Evolutionary conservation across 2,888 invertebrate species (phyloP).

Genomic region (Kuschelorhynchus macadamiae): DNA sequence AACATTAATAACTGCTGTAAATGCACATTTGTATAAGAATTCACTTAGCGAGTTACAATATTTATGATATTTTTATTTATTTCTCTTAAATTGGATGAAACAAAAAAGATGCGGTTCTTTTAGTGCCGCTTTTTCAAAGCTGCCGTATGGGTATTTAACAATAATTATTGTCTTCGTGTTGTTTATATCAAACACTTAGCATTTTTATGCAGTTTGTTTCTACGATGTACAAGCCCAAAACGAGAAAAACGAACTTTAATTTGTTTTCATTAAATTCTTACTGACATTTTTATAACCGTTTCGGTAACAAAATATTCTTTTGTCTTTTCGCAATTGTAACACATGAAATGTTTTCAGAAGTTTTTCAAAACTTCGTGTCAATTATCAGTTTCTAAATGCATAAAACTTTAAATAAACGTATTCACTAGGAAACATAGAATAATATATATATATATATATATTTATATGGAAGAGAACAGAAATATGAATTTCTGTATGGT

Average conservation of each 20-base stretch:
- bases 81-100: constrained; percentile 24
- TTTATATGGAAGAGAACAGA: no score
- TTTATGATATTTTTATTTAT: constrained; percentile 40
- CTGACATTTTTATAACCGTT: neutral
- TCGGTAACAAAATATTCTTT: no score
- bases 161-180: constrained; percentile 15
- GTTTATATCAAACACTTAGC: neutral
- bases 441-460: no score
- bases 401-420: no score
- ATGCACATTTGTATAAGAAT: constrained; percentile 32
- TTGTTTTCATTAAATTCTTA: neutral
- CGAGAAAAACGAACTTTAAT: neutral
- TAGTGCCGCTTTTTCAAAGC: constrained; percentile 2
- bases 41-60: constrained; percentile 29
- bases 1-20: constrained; percentile 30
- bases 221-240: no score
- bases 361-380: no score
- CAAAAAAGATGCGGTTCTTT: constrained; percentile 23
- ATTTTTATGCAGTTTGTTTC: neutral
- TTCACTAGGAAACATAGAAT: no score
- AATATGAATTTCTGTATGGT: no score
- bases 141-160: constrained; percentile 1
- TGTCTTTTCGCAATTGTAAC: no score
- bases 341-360: no score
- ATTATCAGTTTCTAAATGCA: no score